Evolutionary conservation across 2,888 invertebrate genomes (phyloP).

Genomic region (Drosophila neotestacea): DNA sequence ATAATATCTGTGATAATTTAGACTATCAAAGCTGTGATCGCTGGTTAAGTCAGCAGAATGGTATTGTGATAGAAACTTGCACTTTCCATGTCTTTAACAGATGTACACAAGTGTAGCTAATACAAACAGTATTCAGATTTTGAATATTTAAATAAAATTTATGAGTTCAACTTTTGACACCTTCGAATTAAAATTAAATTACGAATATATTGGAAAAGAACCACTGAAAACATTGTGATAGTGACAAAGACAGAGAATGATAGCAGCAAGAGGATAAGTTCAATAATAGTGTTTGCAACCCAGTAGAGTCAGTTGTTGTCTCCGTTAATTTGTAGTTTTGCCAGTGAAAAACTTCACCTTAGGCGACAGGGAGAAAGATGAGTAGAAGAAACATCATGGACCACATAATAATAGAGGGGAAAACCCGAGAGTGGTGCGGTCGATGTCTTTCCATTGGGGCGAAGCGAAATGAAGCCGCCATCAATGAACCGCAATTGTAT

Average conservation of each 20-base stretch:
- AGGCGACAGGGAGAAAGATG: constrained; percentile 5
- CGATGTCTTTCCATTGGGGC: constrained; percentile 30
- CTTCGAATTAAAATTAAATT: constrained; percentile 3
- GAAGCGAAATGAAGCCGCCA: constrained; percentile 67
- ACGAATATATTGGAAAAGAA: neutral
- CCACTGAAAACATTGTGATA: neutral
- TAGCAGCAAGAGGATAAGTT: too few species aligned
- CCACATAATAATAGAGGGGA: constrained; percentile 57
- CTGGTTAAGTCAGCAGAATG: too few species aligned
- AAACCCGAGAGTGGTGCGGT: constrained; percentile 21
- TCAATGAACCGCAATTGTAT: constrained; percentile 81
- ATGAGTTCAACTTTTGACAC: neutral
- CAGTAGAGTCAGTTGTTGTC: constrained; percentile 15
- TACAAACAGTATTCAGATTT: neutral
- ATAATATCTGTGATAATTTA: too few species aligned
- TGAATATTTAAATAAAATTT: neutral
- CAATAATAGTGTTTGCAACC: constrained; percentile 4
- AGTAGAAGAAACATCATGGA: constrained; percentile 24
- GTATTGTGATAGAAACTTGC: too few species aligned
- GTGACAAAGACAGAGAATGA: neutral
- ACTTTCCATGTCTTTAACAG: too few species aligned
- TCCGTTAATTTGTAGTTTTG: constrained; percentile 24
- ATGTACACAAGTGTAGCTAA: too few species aligned
- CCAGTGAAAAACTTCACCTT: constrained; percentile 15
- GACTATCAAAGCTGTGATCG: too few species aligned